Conservation (phyloP, 2,113 vertebrate genomes). For the Actenoides hombroni region DNA sequence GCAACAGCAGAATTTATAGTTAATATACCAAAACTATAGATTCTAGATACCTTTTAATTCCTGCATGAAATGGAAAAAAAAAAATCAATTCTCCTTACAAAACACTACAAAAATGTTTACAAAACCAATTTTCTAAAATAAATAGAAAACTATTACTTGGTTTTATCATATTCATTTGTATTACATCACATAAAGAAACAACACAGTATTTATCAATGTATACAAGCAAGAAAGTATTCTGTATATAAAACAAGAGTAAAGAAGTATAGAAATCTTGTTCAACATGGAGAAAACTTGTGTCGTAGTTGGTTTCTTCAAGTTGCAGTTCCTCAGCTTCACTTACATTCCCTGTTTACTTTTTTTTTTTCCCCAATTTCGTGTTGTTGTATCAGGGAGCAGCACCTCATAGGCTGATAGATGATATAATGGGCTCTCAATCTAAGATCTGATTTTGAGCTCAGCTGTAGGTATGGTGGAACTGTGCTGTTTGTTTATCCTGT, state of each 20-base stretch:
- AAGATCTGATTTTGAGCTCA: not conserved
- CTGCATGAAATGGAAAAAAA: not conserved
- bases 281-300: not conserved
- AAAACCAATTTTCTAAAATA: not conserved
- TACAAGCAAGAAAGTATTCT: not conserved
- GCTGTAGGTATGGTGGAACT: not conserved
- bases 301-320: not conserved
- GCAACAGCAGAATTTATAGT: not conserved
- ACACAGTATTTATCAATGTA: not conserved
- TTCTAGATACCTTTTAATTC: not conserved
- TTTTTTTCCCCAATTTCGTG: not conserved
- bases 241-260: not conserved
- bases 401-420: not conserved
- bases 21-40: not conserved
- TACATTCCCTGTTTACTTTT: not conserved
- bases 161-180: not conserved
- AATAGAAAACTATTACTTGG: not conserved
- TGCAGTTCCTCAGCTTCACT: not conserved
- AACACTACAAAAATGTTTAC: not conserved
- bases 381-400: not conserved
- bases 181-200: not conserved
- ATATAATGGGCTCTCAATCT: not conserved
- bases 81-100: not conserved
- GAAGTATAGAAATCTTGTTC: not conserved
- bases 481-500: not conserved